Evolutionary conservation across 37 sponge, comb jelly and placozoan species (phyloP), one percentile per base, ranked within the genome.

Genomic region (Ianthella basta): DNA sequence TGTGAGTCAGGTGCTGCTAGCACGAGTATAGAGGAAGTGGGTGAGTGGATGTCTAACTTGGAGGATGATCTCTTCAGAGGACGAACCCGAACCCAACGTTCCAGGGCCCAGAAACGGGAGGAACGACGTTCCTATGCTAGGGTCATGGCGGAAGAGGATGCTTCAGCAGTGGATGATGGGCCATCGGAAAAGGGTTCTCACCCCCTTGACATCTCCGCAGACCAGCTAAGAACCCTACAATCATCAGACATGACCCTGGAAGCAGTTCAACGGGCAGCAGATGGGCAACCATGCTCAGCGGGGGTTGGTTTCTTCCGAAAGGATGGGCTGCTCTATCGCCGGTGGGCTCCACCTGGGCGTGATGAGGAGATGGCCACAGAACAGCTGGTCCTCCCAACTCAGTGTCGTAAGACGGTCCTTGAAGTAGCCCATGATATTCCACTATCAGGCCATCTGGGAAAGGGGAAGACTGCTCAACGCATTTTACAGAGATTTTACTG

Each of bases 41-140:
- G 6, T 8, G 50, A 44, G 50, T 70, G 72, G 72, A 70, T 70
- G 72, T 37, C 20, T 27, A 29, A 27, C 32, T 40, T 82, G 41
- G 83, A 82, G 61, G 83, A 82, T 67, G 63, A 60, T 29, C 21
- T 82, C 2, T 81, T 81, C 25, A 21, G 29, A 10, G 65, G 83
- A 34, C 63, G 50, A 35, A 29, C 44, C 32, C 25, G 83, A 64
- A 34, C 30, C 27, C 66, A 29, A 82, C 67, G 35, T 13, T 27
- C 83, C 27, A 60, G 67, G n/a, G 24, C 21, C 30, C 83, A 82
- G 38, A 44, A 44, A 8, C 8, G 50, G 3, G 50, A 3, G 8
- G 6, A 44, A 44, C 50, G 50, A 44, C 50, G 8, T 44, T 3
- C 50, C 50, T 44, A 44, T 44, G 50, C 50, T 8, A 44, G 8